Percentiles rank a stretch among this genome's conserved stretches.
Conservation (phyloP, 1,140 invertebrate species). For the Calliphora vicina region DNA sequence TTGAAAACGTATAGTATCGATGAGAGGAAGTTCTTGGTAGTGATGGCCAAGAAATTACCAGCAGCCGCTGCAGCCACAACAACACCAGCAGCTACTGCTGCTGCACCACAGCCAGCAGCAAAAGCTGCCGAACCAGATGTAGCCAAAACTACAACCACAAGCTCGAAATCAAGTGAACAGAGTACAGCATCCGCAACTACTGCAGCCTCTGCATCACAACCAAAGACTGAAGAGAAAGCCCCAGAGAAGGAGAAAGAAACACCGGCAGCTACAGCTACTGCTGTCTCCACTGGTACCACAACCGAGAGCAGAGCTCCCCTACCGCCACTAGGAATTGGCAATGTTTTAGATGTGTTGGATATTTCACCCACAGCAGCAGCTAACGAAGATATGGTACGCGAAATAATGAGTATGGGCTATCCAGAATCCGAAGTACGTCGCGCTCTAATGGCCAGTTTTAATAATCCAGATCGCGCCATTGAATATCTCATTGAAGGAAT, state of each 20-base stretch:
- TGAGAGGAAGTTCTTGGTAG: conserved; percentile 50
- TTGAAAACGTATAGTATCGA: conserved; percentile 47
- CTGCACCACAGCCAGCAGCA: neutral
- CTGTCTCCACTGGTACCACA: neutral
- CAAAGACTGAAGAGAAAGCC: conserved; percentile 23
- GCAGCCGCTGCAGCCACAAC: neutral
- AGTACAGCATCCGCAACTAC: neutral
- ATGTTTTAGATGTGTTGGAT: conserved; percentile 18
- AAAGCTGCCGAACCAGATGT: conserved; percentile 27
- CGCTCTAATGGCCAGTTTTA: conserved; percentile 53
- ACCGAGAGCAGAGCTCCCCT: neutral
- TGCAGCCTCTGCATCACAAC: neutral
- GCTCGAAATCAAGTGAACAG: conserved; percentile 23
- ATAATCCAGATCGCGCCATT: conserved; percentile 58
- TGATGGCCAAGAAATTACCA: conserved; percentile 48
- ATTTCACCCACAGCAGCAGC: conserved; percentile 25
- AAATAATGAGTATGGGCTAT: conserved; percentile 54
- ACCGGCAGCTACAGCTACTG: neutral
- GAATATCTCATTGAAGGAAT: conserved; percentile 53
- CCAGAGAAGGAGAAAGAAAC: neutral
- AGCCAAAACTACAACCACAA: conserved; percentile 18
- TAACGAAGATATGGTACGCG: conserved; percentile 45
- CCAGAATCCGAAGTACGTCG: conserved; percentile 50
- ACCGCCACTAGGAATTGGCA: conserved; percentile 20
- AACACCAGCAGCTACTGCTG: neutral